Conservation (phyloP, 2,113 vertebrate species). For the Prunella fulvescens region DNA sequence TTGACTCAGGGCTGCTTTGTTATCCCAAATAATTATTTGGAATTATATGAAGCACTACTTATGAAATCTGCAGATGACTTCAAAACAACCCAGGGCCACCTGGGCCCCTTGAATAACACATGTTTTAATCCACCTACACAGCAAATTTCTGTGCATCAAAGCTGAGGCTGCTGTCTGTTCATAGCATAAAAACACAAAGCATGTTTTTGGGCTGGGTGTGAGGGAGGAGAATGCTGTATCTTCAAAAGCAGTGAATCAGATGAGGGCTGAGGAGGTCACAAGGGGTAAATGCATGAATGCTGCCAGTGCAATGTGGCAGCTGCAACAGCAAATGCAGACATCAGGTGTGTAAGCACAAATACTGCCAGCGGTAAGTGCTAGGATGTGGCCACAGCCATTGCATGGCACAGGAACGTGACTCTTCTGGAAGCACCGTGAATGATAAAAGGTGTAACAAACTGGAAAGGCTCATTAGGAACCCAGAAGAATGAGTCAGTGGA, state of each 20-base stretch:
- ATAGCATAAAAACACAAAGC: background rate
- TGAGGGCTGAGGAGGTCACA: background rate
- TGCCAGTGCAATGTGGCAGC: background rate
- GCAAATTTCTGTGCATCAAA: background rate
- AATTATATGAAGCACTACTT: background rate
- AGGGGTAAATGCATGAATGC: background rate
- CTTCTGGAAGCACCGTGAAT: background rate
- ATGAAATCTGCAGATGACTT: background rate
- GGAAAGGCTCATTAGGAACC: background rate
- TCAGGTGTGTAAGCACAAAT: background rate
- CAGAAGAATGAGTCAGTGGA: background rate
- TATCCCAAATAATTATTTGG: background rate
- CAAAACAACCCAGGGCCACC: background rate
- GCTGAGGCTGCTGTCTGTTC: background rate
- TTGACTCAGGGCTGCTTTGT: background rate
- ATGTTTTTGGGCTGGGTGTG: background rate
- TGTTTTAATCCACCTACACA: background rate
- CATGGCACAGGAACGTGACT: background rate
- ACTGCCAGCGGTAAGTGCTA: background rate
- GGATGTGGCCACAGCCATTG: background rate
- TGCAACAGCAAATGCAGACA: background rate
- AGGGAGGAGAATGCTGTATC: background rate
- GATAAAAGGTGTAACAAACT: background rate
- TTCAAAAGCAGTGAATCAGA: background rate
- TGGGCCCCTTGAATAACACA: background rate